These are phyloP conservation scores for Trinectes maculatus DNA, from an alignment of 2,113 vertebrate species.

Conservation along the genomic window DNA sequence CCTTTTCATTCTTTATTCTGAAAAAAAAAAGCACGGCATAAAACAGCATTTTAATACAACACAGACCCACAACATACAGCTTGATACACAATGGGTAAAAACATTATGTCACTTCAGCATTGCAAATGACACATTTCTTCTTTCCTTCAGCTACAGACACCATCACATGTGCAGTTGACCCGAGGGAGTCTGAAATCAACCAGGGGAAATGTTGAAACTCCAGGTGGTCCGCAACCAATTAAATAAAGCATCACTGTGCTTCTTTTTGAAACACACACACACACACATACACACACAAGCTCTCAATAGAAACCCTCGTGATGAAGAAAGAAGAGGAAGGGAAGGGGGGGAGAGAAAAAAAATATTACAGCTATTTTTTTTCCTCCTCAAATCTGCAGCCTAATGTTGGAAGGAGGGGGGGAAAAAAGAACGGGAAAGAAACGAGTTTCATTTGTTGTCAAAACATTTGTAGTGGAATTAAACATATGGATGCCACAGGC, in stretches of 20 bases:
- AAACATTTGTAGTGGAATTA: conserved; percentile 80
- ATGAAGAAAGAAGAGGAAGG: conserved; percentile 12
- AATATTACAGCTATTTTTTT: conserved; percentile 12
- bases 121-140: conserved; percentile 45
- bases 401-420: conserved; percentile 19
- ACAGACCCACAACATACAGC: conserved; percentile 6
- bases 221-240: conserved; percentile 75
- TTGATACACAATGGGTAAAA: conserved; percentile 9
- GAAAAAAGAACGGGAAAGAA: conserved; percentile 27
- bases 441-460: conserved; percentile 73
- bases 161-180: conserved; percentile 52
- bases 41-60: not conserved
- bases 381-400: conserved; percentile 19
- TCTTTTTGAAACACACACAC: conserved; percentile 58
- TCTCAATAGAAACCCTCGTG: conserved; percentile 21
- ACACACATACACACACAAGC: conserved; percentile 37
- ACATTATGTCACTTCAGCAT: conserved; percentile 39
- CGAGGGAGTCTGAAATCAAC: conserved; percentile 66
- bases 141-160: conserved; percentile 41
- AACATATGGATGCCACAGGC: conserved; percentile 79
- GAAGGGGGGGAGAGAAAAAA: not conserved
- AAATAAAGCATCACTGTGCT: conserved; percentile 72
- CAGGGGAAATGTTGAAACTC: conserved; percentile 71
- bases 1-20: conserved; percentile 56
- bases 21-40: conserved; percentile 12